These are phyloP conservation scores for Chrysemys picta DNA, from an alignment of 2,113 vertebrate genomes.

Conservation along the genomic window DNA sequence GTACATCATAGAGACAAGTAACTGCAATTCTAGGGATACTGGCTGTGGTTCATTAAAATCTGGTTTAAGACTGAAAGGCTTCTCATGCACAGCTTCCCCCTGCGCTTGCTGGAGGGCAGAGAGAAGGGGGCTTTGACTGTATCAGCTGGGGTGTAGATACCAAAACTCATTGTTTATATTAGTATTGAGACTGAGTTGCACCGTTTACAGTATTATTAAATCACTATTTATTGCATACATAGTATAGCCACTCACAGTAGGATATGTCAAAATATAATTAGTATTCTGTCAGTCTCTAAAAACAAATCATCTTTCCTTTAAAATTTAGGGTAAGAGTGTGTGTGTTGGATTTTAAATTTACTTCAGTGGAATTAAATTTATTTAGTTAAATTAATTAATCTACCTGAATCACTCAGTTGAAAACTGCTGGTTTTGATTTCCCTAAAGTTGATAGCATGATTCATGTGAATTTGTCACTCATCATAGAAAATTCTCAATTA, in stretches of 20 bases:
- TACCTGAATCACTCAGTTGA: neutral
- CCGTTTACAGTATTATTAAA: neutral
- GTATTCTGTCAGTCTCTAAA: neutral
- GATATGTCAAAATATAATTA: neutral
- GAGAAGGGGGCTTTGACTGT: accelerated
- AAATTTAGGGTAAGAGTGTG: accelerated
- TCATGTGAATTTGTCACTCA: neutral
- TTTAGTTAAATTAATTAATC: neutral
- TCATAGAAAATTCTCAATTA: neutral
- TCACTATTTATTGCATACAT: neutral
- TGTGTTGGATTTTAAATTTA: neutral
- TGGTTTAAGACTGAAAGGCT: neutral
- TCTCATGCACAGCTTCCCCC: neutral
- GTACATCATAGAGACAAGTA: neutral
- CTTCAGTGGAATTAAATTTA: neutral
- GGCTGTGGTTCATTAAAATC: neutral
- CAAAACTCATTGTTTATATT: neutral
- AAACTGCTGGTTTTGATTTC: neutral
- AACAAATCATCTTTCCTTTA: neutral
- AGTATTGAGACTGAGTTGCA: neutral
- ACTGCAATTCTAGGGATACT: neutral
- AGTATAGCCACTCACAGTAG: neutral
- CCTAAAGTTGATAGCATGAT: neutral
- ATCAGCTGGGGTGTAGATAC: neutral
- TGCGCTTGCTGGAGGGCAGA: neutral